These are phyloP conservation scores for Morpho helenor DNA, from an alignment of 2,888 invertebrate species.

Conservation along the genomic window DNA sequence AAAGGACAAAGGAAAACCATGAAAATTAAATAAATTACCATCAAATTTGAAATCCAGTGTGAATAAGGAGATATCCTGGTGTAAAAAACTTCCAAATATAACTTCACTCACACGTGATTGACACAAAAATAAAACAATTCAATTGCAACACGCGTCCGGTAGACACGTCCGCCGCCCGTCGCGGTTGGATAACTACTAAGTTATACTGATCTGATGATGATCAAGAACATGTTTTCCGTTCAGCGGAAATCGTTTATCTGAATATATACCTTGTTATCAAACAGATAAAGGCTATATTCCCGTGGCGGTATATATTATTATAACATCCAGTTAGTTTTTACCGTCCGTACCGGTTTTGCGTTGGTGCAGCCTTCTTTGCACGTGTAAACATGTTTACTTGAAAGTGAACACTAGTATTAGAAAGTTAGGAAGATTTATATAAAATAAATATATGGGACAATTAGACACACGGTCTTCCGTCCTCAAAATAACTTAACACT, in stretches of 20 bases:
- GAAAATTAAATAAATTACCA: conserved; percentile 15
- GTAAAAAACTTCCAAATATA: conserved; percentile 5
- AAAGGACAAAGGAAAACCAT: conserved; percentile 6
- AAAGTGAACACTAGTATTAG: conserved; percentile 3
- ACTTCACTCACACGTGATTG: conserved; percentile 42
- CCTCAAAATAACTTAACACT: too few species aligned
- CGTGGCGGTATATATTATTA: conserved; percentile 18
- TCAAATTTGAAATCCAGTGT: conserved; percentile 28
- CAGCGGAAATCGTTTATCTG: conserved; percentile 23
- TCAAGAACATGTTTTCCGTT: conserved; percentile 26
- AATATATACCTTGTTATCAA: conserved; percentile 41
- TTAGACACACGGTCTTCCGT: too few species aligned
- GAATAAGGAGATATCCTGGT: conserved; percentile 8
- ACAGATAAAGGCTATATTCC: conserved; percentile 31
- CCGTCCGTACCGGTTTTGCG: too few species aligned
- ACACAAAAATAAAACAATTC: conserved; percentile 34
- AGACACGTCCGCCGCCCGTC: conserved; percentile 40
- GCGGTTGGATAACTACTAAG: conserved; percentile 50
- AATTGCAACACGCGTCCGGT: not conserved
- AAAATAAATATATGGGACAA: not conserved
- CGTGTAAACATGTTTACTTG: conserved; percentile 8
- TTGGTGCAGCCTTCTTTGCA: conserved; percentile 8
- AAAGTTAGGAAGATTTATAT: conserved; percentile 3
- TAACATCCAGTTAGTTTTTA: conserved; percentile 17
- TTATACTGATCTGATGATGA: conserved; percentile 35